phyloP scores from a whole-genome alignment of 2,888 invertebrate species.

The Watsonalla binaria region DNA sequence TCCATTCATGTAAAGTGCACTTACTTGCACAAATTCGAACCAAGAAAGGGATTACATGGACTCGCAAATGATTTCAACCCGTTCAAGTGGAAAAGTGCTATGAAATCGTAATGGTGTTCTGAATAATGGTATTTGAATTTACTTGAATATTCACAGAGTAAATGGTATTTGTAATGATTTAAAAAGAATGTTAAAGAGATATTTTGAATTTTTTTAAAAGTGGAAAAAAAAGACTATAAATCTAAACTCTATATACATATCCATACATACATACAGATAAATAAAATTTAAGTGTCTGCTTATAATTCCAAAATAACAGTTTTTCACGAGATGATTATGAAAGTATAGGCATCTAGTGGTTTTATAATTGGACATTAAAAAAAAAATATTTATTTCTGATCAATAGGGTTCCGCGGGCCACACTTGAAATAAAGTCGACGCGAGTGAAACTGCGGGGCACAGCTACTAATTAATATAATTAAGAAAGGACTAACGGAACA shows the following conservation, averaged over 20 bases:
- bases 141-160: constrained; percentile 32
- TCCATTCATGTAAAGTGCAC: constrained; percentile 56
- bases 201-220: neutral
- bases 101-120: constrained; percentile 41
- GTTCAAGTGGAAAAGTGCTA: constrained; percentile 49
- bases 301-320: too few species aligned
- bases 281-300: too few species aligned
- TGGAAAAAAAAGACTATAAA: neutral
- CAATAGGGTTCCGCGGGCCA: too few species aligned
- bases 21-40: constrained; percentile 53
- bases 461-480: neutral
- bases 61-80: constrained; percentile 38
- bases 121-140: constrained; percentile 37
- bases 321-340: too few species aligned
- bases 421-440: too few species aligned
- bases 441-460: too few species aligned
- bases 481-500: constrained; percentile 30
- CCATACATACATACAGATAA: too few species aligned
- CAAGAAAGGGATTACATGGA: constrained; percentile 41
- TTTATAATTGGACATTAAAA: too few species aligned
- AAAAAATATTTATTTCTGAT: too few species aligned
- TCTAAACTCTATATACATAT: too few species aligned
- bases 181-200: neutral
- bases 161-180: constrained; percentile 5
- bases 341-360: too few species aligned